A percentile compares a stretch with the other conserved stretches of the same genome.
These are phyloP conservation scores for Nephrocerus scutellatus DNA, from an alignment of 2,888 invertebrate genomes.

Conservation along the genomic window DNA sequence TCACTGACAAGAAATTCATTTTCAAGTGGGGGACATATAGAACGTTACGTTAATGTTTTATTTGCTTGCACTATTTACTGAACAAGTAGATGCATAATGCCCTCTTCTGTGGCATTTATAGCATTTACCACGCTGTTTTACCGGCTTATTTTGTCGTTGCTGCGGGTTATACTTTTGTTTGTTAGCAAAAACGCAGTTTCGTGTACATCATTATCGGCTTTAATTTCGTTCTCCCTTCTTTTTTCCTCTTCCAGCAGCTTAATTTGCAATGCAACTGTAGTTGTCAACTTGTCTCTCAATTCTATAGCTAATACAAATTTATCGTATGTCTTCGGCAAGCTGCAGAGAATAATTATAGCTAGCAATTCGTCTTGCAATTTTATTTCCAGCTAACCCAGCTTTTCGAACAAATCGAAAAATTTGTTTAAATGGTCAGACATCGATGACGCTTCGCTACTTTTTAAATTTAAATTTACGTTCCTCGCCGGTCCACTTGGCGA, in stretches of 20 bases:
- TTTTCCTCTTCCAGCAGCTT: conserved; percentile 16
- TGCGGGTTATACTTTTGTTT: too few relatives aligned
- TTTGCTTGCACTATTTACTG: conserved; percentile 1
- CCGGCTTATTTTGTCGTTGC: too few relatives aligned
- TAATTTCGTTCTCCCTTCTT: conserved; percentile 8
- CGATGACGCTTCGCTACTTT: conserved; percentile 1
- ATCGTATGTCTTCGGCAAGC: conserved; percentile 6
- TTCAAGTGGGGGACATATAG: conserved; percentile 1
- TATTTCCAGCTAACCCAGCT: too few relatives aligned
- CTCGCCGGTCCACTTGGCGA: conserved; percentile 9
- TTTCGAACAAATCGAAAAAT: conserved; percentile 9
- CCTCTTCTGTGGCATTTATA: conserved; percentile 1
- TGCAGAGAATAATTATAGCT: conserved; percentile 6
- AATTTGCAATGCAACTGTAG: conserved; percentile 4
- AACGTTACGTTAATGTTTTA: neutral
- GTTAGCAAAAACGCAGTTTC: conserved; percentile 11
- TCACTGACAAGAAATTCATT: conserved; percentile 2
- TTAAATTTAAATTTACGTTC: conserved; percentile 12
- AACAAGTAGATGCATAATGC: conserved; percentile 3
- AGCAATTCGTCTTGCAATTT: conserved; percentile 8
- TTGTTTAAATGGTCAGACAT: conserved; percentile 11
- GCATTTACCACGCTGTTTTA: too few relatives aligned
- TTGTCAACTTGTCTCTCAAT: conserved; percentile 5
- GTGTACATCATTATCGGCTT: conserved; percentile 1
- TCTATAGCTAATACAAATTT: conserved; percentile 11